Percentiles rank a stretch among this genome's conserved stretches.
Conservation (phyloP, 2,888 invertebrate species). For the Phytoseiulus persimilis region DNA sequence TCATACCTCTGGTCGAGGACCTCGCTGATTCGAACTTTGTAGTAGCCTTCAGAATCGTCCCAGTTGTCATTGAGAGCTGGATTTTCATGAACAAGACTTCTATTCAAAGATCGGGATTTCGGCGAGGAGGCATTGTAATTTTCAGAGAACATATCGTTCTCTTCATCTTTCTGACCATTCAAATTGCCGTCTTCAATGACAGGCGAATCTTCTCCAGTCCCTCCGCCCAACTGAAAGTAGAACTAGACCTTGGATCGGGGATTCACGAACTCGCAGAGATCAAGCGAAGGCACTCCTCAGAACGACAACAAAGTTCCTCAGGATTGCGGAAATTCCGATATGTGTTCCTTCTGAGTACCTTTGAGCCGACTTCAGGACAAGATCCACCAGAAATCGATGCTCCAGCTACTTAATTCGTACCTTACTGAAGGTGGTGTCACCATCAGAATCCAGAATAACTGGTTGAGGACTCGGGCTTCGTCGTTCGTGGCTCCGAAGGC, state of each 20-base stretch:
- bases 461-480: conserved; percentile 28
- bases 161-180: conserved; percentile 60
- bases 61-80: conserved; percentile 94
- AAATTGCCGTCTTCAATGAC: conserved; percentile 47
- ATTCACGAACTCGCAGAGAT: neutral
- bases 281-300: too few species aligned
- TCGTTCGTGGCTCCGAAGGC: conserved; percentile 41
- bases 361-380: too few species aligned
- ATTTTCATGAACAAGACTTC: conserved; percentile 57
- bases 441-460: conserved; percentile 27
- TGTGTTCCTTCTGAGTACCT: too few species aligned
- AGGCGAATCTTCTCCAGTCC: conserved; percentile 45
- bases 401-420: too few species aligned
- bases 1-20: conserved; percentile 78
- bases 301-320: too few species aligned
- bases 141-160: conserved; percentile 71
- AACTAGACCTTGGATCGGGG: conserved; percentile 55
- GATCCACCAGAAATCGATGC: too few species aligned
- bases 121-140: conserved; percentile 57
- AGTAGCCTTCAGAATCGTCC: conserved; percentile 99
- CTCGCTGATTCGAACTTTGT: conserved; percentile 88
- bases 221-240: conserved; percentile 47
- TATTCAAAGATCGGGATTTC: neutral
- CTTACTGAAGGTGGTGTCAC: conserved; percentile 36
- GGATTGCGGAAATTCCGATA: too few species aligned